phyloP scores from a whole-genome alignment of 2,888 invertebrate species.

The Phasia obesa region DNA sequence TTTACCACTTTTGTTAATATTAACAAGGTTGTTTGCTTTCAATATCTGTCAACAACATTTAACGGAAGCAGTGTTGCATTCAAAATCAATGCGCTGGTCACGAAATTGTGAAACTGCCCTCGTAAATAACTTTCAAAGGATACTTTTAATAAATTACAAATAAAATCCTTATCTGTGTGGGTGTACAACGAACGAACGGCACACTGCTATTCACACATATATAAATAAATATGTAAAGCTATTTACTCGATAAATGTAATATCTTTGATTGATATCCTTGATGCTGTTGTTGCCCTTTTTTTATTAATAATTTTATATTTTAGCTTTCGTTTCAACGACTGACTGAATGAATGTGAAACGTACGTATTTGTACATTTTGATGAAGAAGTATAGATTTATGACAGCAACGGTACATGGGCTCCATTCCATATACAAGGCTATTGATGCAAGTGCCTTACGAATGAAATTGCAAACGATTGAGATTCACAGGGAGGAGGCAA shows the following conservation, averaged over 20 bases:
- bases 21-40: no score
- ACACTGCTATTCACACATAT: neutral
- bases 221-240: constrained; percentile 1
- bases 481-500: neutral
- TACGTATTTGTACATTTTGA: neutral
- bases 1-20: no score
- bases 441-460: constrained; percentile 8
- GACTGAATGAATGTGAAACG: constrained; percentile 22
- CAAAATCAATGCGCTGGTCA: no score
- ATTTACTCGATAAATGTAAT: constrained; percentile 55
- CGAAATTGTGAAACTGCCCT: no score
- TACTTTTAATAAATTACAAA: no score
- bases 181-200: no score
- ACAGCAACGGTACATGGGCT: neutral
- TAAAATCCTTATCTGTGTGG: no score
- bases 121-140: no score
- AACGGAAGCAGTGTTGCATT: no score
- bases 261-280: constrained; percentile 59
- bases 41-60: no score
- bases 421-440: neutral
- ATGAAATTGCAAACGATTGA: constrained; percentile 6
- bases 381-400: constrained; percentile 18
- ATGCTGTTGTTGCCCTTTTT: constrained; percentile 9
- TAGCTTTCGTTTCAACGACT: neutral
- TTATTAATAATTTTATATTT: constrained; percentile 3